phyloP scores from a whole-genome alignment of 2,113 vertebrate species.

The Sceloporus tristichus region DNA sequence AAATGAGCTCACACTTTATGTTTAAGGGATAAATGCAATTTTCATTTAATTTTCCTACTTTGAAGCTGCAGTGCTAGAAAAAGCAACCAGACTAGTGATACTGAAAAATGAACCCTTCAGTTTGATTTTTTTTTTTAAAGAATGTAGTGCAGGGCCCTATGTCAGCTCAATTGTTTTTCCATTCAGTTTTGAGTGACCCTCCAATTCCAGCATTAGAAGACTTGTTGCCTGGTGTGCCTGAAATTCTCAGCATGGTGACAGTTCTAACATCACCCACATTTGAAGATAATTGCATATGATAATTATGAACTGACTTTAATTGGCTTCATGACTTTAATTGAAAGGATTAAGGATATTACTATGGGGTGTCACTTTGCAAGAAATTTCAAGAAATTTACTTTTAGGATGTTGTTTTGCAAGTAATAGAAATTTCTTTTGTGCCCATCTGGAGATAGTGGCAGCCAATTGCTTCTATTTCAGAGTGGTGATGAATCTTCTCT shows the following conservation, averaged over 20 bases:
- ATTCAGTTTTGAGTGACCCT: too few species aligned
- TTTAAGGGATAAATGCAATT: not conserved
- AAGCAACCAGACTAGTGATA: not conserved
- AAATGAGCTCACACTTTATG: slow-evolving; percentile 3
- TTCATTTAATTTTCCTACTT: not conserved
- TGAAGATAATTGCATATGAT: not conserved
- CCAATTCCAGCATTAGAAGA: too few species aligned
- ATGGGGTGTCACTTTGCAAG: too few species aligned
- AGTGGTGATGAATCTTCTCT: too few species aligned
- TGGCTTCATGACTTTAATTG: not conserved
- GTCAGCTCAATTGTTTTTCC: not conserved
- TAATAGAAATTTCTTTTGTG: not conserved
- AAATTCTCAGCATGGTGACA: not conserved
- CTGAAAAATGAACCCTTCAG: not conserved
- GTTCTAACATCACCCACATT: not conserved
- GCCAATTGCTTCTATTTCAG: too few species aligned
- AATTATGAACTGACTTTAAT: not conserved
- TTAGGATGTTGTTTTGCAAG: too few species aligned
- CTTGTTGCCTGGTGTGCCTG: too few species aligned
- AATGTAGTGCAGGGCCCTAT: rapidly evolving
- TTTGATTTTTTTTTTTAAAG: not conserved
- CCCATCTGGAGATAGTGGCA: not conserved
- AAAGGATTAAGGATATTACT: not conserved
- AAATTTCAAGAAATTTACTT: not conserved
- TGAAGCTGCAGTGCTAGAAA: slow-evolving; percentile 16